A percentile compares a stretch with the other conserved stretches of the same genome.
These are phyloP conservation scores for Chalcis sispes DNA, from an alignment of 2,888 invertebrate genomes.

Conservation along the genomic window DNA sequence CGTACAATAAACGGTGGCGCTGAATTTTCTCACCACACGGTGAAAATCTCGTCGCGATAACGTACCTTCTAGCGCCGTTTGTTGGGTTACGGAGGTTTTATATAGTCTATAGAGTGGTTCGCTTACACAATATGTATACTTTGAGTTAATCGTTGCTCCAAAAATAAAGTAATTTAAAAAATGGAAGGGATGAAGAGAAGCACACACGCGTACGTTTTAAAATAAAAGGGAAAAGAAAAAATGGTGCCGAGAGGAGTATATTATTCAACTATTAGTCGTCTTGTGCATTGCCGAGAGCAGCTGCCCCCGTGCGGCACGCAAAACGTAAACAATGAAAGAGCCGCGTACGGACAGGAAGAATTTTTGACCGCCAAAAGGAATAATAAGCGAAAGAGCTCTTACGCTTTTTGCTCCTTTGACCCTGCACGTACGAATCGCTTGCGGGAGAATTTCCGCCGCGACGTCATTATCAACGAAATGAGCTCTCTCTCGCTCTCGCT, in stretches of 20 bases:
- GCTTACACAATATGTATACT: too few species aligned
- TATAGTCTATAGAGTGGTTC: too few species aligned
- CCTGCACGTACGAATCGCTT: conserved; percentile 25
- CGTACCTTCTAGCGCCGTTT: too few species aligned
- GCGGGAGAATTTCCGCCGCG: conserved; percentile 45
- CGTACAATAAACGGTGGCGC: too few species aligned
- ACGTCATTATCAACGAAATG: conserved; percentile 45
- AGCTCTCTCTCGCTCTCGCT: not conserved
- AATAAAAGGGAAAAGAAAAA: not conserved
- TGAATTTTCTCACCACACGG: too few species aligned
- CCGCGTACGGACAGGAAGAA: conserved; percentile 43
- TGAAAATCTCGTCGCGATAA: too few species aligned
- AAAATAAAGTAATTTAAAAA: too few species aligned
- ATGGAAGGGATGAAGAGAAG: too few species aligned
- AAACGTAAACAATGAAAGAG: conserved; percentile 45
- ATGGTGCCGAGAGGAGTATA: too few species aligned
- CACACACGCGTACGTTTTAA: too few species aligned
- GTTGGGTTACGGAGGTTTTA: too few species aligned
- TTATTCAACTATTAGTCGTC: conserved; percentile 21
- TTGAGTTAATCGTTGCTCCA: too few species aligned
- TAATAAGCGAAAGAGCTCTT: not conserved
- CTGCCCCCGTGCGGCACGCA: conserved; percentile 18
- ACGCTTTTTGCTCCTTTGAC: conserved; percentile 3
- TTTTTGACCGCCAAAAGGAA: conserved; percentile 38
- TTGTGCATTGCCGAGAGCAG: conserved; percentile 18